These are phyloP conservation scores for Apoda limacodes DNA, from an alignment of 2,888 invertebrate species.

Conservation along the genomic window DNA sequence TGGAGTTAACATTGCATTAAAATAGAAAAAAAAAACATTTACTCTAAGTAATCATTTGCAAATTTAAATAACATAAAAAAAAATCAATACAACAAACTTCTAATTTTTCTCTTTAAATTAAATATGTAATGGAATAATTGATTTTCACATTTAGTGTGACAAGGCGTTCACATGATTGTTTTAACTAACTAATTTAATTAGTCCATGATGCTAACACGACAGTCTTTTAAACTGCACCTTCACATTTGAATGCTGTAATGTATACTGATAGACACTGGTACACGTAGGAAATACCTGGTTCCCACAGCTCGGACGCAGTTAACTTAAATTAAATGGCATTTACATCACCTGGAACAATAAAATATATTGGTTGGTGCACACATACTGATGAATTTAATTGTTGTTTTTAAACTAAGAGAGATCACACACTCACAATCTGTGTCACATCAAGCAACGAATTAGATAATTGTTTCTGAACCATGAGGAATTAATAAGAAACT, in stretches of 20 bases:
- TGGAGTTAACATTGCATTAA: slow-evolving; percentile 57
- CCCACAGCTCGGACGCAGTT: slow-evolving; percentile 52
- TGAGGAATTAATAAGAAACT: too few relatives aligned
- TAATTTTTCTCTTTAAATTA: slow-evolving; percentile 30
- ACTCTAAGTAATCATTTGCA: slow-evolving; percentile 53
- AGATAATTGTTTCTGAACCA: too few relatives aligned
- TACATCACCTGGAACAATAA: slow-evolving; percentile 54
- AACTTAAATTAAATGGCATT: slow-evolving; percentile 67
- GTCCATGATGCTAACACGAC: too few relatives aligned
- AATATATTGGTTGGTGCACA: too few relatives aligned
- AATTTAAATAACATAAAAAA: slow-evolving; percentile 63
- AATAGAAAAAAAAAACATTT: slow-evolving; percentile 43
- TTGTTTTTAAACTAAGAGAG: too few relatives aligned
- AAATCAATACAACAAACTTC: slow-evolving; percentile 59
- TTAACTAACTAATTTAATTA: slow-evolving; percentile 38
- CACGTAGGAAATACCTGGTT: slow-evolving; percentile 37
- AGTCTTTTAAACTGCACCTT: too few relatives aligned
- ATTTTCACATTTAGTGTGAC: slow-evolving; percentile 40
- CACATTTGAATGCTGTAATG: neutral
- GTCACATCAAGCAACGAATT: too few relatives aligned
- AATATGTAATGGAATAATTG: slow-evolving; percentile 66
- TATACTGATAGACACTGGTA: slow-evolving; percentile 29
- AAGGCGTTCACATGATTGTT: slow-evolving; percentile 29
- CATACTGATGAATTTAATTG: too few relatives aligned
- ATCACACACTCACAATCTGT: too few relatives aligned